A percentile compares a stretch with the other conserved stretches of the same genome.
phyloP scores from a whole-genome alignment of 2,888 invertebrate species.

The Cryptocephalus moraei region DNA sequence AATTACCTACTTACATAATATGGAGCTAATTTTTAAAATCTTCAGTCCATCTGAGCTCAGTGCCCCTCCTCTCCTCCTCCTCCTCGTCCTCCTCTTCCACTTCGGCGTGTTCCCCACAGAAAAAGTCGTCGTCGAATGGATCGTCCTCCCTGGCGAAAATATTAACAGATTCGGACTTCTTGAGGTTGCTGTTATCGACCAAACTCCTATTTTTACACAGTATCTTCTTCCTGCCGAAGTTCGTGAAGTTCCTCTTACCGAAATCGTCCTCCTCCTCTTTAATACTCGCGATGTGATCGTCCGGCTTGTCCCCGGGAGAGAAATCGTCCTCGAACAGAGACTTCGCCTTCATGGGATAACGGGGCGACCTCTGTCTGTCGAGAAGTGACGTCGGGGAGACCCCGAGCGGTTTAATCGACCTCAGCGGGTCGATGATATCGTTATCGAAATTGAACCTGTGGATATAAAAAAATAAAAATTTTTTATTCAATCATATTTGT shows the following conservation, averaged over 20 bases:
- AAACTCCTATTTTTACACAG: conserved; percentile 26
- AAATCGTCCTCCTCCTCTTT: conserved; percentile 33
- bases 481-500: no score
- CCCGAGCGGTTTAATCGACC: no score
- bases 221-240: conserved; percentile 26
- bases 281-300: conserved; percentile 30
- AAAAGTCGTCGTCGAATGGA: conserved; percentile 85
- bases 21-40: conserved; percentile 33
- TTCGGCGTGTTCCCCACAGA: conserved; percentile 41
- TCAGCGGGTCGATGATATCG: no score
- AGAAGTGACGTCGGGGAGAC: no score
- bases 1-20: no score
- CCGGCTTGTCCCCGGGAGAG: conserved; percentile 35
- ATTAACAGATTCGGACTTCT: conserved; percentile 83
- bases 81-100: conserved; percentile 13
- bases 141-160: conserved; percentile 79
- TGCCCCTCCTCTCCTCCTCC: conserved; percentile 19
- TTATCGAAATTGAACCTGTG: conserved; percentile 23
- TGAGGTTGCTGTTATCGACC: conserved; percentile 51
- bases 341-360: conserved; percentile 14
- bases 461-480: no score
- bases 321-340: conserved; percentile 50
- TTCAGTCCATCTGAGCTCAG: conserved; percentile 39
- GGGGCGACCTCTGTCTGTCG: no score
- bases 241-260: conserved; percentile 19